Evolutionary conservation across 2,797 vertebrate species (phyloP).

Genomic region (Percopsis omiscomaycus): DNA sequence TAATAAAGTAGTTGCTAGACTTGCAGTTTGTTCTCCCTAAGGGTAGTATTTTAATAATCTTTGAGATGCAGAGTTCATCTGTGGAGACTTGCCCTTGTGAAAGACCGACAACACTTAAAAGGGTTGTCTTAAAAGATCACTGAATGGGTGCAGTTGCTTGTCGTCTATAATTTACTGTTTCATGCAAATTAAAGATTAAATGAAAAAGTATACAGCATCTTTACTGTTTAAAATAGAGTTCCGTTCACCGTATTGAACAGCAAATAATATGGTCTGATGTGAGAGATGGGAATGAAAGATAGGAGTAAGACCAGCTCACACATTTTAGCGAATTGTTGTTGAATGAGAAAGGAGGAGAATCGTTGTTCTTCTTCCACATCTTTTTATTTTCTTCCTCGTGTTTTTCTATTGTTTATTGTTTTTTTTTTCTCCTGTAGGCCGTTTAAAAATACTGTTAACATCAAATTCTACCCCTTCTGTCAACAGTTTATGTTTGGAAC

Average conservation of each 20-base stretch:
- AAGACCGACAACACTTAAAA: constrained; percentile 75
- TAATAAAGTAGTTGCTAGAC: constrained; percentile 79
- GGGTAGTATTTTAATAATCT: constrained; percentile 78
- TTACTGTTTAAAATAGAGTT: constrained; percentile 52
- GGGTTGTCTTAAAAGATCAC: constrained; percentile 74
- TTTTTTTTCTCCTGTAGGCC: not conserved
- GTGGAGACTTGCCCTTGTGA: constrained; percentile 71
- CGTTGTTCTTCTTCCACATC: not conserved
- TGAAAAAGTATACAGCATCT: constrained; percentile 39
- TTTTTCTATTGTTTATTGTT: not conserved
- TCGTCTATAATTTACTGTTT: constrained; percentile 75
- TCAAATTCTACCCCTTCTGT: too few relatives aligned
- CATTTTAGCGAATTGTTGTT: not conserved
- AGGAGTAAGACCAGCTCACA: constrained; percentile 8
- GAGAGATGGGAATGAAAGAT: constrained; percentile 34
- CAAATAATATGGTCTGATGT: constrained; percentile 34
- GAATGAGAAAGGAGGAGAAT: constrained; percentile 12
- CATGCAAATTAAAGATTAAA: constrained; percentile 66
- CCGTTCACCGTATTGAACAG: constrained; percentile 32
- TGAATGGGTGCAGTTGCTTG: constrained; percentile 73
- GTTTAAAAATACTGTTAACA: too few relatives aligned
- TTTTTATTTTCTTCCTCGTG: too few relatives aligned
- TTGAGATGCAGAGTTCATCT: constrained; percentile 71
- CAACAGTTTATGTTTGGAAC: too few relatives aligned
- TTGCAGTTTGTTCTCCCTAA: constrained; percentile 79